These are phyloP conservation scores for Drosophila macrospina DNA, from an alignment of 2,888 invertebrate species.

Conservation along the genomic window DNA sequence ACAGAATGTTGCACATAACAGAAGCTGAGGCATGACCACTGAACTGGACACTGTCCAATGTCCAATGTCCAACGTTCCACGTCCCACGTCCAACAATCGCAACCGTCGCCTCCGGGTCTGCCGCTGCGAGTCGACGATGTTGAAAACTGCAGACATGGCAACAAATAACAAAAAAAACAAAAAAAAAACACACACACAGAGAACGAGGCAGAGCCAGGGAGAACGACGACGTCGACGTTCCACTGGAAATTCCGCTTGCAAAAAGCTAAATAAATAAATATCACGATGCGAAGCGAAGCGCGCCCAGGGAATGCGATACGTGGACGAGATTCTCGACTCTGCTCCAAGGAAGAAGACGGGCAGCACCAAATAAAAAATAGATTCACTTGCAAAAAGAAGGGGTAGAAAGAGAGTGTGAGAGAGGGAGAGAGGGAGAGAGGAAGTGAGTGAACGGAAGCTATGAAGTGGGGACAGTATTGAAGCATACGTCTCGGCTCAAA, in stretches of 20 bases:
- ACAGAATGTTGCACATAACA: conserved; percentile 35
- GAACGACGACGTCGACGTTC: conserved; percentile 31
- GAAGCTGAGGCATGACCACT: conserved; percentile 63
- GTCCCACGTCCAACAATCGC: conserved; percentile 23
- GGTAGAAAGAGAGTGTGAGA: background rate
- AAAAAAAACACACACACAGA: conserved; percentile 46
- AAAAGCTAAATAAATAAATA: conserved; percentile 79
- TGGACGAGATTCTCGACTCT: conserved; percentile 1
- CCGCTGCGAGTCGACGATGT: conserved; percentile 37
- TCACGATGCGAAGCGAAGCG: conserved; percentile 51
- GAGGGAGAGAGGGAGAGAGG: too few species aligned
- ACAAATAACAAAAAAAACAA: too few species aligned
- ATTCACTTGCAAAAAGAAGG: conserved; percentile 16
- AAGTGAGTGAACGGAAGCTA: too few species aligned
- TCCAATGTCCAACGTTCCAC: too few species aligned
- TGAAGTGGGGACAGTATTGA: background rate
- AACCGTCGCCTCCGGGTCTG: conserved; percentile 53
- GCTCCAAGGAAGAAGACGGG: conserved; percentile 17
- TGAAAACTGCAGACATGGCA: conserved; percentile 79
- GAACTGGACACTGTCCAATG: conserved; percentile 72
- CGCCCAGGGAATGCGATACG: conserved; percentile 30
- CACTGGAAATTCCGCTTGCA: conserved; percentile 59
- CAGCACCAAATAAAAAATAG: conserved; percentile 40
- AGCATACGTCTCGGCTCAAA: conserved; percentile 52
- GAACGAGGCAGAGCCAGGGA: background rate